Evolutionary conservation across 1,140 invertebrate species (phyloP), one percentile per base, ranked within the genome.

Genomic region (Euschistus heros): DNA sequence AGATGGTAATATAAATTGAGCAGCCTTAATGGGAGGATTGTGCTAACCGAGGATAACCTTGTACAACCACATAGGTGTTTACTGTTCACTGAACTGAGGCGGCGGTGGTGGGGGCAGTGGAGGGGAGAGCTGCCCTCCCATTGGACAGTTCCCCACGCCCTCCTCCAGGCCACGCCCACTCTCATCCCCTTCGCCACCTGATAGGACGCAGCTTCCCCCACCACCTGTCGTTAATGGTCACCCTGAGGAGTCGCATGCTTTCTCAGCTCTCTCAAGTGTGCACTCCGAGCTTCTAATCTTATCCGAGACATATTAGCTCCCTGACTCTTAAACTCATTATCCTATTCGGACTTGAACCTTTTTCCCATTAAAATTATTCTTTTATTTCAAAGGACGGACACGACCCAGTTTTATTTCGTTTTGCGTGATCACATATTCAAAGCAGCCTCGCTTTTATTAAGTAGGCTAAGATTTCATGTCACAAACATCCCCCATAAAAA

Each of bases 331-430:
- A 50, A 50, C 47, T 50, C 47, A 50, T 50, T 50, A 50, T 22
- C n/a, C 47, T 22, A 22, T 20, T 50, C 47, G 22, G n/a, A 50
- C 47, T 50, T 50, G 22, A 50, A 50, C 47, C n/a, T 50, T 22
- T 50, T 50, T 50, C n/a, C 47, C 47, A 50, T 50, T 50, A 50
- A 50, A 22, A 22, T 50, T 50, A 20, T 22, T 20, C n/a, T 50
- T 20, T 50, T 50, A 50, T 50, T 50, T 22, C 47, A 50, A 50
- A 50, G 47, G 47, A 50, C 47, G 47, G 22, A 50, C 47, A 50
- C 47, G 47, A 50, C 47, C 47, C 47, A 50, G n/a, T 50, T 50
- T 18, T 22, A 50, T 22, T 50, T 18, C n/a, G 47, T 20, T 50
- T 50, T 22, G 47, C 47, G 47, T 50, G 47, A 50, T 50, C n/a